phyloP scores from a whole-genome alignment of 2,113 vertebrate species.

The Benitochromis conjunctus region DNA sequence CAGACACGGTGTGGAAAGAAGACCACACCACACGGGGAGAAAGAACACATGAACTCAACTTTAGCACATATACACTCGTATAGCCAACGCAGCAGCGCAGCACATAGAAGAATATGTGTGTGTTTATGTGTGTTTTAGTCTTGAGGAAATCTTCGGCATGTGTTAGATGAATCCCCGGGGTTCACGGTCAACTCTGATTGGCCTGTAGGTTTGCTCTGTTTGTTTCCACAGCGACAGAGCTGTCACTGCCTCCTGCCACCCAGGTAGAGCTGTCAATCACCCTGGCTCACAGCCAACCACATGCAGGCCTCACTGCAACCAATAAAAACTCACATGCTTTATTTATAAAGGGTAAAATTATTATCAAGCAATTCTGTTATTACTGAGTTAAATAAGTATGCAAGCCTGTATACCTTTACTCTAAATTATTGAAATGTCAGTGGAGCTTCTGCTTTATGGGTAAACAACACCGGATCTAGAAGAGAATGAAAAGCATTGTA shows the following conservation, averaged over 20 bases:
- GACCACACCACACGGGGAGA: slow-evolving; percentile 50
- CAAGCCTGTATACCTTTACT: neutral
- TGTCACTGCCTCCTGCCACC: slow-evolving; percentile 67
- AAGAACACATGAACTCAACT: slow-evolving; percentile 39
- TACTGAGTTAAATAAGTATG: rapidly evolving
- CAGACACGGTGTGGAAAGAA: slow-evolving; percentile 58
- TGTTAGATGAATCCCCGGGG: slow-evolving; percentile 61
- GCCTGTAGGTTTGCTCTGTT: slow-evolving; percentile 27
- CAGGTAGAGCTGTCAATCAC: slow-evolving; percentile 70
- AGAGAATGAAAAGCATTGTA: rapidly evolving
- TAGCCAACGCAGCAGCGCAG: neutral
- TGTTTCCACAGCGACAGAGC: slow-evolving; percentile 67
- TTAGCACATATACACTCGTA: slow-evolving; percentile 14
- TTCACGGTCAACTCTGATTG: slow-evolving; percentile 30
- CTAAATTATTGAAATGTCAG: neutral
- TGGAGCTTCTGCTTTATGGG: rapidly evolving
- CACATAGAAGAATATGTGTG: slow-evolving; percentile 2
- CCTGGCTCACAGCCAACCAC: neutral
- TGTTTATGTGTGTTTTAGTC: slow-evolving; percentile 62
- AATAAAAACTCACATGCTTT: neutral
- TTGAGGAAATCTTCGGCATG: slow-evolving; percentile 68
- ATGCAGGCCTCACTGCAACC: neutral
- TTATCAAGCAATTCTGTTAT: too few relatives aligned
- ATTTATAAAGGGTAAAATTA: neutral
- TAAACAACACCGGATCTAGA: rapidly evolving